phyloP scores from a whole-genome alignment of 1,140 invertebrate genomes.

The Nasonia longicornis region DNA sequence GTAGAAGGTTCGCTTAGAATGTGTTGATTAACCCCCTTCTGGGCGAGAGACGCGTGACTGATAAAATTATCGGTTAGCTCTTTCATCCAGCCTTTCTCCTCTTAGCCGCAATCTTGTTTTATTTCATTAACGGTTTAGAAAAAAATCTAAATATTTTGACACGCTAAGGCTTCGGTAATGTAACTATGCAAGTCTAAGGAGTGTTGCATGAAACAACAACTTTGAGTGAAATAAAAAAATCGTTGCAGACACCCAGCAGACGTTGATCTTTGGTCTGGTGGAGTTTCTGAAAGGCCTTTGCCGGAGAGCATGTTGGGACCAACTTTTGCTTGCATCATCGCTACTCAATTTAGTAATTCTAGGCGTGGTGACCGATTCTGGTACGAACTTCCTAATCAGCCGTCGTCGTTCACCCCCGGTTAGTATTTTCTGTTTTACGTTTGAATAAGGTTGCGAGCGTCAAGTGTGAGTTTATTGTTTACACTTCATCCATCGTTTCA shows the following conservation, averaged over 20 bases:
- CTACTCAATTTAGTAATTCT: slow-evolving; percentile 93
- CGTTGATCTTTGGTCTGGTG: slow-evolving; percentile 93
- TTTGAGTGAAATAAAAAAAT: slow-evolving; percentile 4
- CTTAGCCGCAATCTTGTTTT: too few species aligned
- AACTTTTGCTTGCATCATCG: slow-evolving; percentile 96
- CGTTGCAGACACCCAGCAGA: slow-evolving; percentile 81
- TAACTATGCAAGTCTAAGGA: too few species aligned
- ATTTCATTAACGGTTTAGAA: too few species aligned
- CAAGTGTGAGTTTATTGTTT: slow-evolving; percentile 17
- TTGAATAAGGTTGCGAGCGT: not conserved
- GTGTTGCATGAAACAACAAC: slow-evolving; percentile 21
- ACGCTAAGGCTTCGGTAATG: too few species aligned
- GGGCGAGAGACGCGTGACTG: not conserved
- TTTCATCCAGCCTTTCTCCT: not conserved
- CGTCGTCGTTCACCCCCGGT: slow-evolving; percentile 88
- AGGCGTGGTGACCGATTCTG: slow-evolving; percentile 95
- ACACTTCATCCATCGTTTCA: slow-evolving; percentile 55
- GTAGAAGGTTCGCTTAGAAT: not conserved
- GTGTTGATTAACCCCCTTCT: not conserved
- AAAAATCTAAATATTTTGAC: too few species aligned
- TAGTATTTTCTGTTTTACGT: slow-evolving; percentile 43
- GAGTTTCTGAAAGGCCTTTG: slow-evolving; percentile 89
- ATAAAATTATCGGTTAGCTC: not conserved
- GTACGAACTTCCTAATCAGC: slow-evolving; percentile 94
- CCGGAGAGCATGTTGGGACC: slow-evolving; percentile 92